These are phyloP conservation scores for Hirundichthys speculiger DNA, from an alignment of 2,113 vertebrate species.

Conservation along the genomic window DNA sequence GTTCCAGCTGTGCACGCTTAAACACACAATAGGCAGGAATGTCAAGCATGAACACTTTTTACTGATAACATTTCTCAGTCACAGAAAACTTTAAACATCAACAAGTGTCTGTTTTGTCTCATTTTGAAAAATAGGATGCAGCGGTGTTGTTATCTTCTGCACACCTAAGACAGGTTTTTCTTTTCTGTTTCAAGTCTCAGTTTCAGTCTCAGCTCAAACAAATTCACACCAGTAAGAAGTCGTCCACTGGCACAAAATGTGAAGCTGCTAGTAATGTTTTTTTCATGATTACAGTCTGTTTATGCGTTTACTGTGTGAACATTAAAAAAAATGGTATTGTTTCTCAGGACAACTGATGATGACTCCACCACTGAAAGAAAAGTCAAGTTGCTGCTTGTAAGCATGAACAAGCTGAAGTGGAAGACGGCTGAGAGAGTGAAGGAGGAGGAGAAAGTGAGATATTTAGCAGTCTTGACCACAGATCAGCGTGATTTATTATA, in stretches of 20 bases:
- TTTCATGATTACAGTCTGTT: background rate
- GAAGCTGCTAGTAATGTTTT: background rate
- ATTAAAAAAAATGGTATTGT: background rate
- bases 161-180: background rate
- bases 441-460: conserved; percentile 75
- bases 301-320: too few species aligned
- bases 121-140: conserved; percentile 15
- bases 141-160: background rate
- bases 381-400: conserved; percentile 92
- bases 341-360: conserved; percentile 88
- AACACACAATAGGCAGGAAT: conserved; percentile 51
- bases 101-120: conserved; percentile 3
- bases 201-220: background rate
- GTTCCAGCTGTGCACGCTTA: conserved; percentile 69
- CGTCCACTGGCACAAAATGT: background rate
- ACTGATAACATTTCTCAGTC: conserved; percentile 61
- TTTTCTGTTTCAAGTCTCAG: background rate
- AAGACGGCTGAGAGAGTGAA: conserved; percentile 83
- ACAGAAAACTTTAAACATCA: conserved; percentile 33
- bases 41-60: conserved; percentile 39
- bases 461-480: conserved; percentile 2
- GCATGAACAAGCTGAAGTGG: conserved; percentile 92
- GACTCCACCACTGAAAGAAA: conserved; percentile 89
- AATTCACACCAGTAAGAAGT: background rate
- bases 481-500: conserved; percentile 1